Evolutionary conservation across 2,888 invertebrate genomes (phyloP).

Genomic region (Cataglyphis altisquamis): DNA sequence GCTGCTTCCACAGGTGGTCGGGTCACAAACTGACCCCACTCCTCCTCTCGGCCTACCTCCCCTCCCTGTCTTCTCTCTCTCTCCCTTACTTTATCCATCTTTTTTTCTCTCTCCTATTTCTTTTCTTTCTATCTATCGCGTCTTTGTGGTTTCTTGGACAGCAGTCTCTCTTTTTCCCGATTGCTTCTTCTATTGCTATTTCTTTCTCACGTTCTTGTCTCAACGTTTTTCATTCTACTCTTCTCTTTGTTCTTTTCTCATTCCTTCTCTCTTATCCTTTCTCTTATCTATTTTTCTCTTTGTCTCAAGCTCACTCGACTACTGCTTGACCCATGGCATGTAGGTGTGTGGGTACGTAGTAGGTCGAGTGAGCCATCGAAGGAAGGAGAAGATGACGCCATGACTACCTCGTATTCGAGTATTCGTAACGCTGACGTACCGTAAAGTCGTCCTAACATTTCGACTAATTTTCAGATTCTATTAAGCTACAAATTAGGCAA

Average conservation of each 20-base stretch:
- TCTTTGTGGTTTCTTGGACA: constrained; percentile 40
- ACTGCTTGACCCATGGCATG: constrained; percentile 72
- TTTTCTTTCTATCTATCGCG: constrained; percentile 7
- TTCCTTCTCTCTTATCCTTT: neutral
- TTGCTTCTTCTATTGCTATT: constrained; percentile 27
- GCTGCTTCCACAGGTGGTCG: constrained; percentile 85
- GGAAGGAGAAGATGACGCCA: constrained; percentile 63
- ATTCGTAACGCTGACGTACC: constrained; percentile 63
- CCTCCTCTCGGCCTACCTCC: constrained; percentile 69
- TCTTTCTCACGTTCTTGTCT: constrained; percentile 32
- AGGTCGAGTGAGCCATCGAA: constrained; percentile 68
- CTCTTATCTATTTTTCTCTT: neutral
- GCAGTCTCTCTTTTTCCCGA: constrained; percentile 1
- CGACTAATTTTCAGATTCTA: constrained; percentile 37
- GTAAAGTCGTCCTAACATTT: constrained; percentile 59
- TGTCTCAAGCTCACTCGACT: constrained; percentile 43
- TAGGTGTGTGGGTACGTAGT: constrained; percentile 70
- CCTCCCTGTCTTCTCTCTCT: constrained; percentile 55
- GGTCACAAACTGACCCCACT: constrained; percentile 83
- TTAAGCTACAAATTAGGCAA: constrained; percentile 3
- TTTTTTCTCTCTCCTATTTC: constrained; percentile 12
- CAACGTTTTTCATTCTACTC: neutral
- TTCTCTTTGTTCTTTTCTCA: neutral
- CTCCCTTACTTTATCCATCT: constrained; percentile 18
- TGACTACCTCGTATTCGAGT: constrained; percentile 63